These are phyloP conservation scores for Electrona antarctica DNA, from an alignment of 2,113 vertebrate genomes.

Conservation along the genomic window DNA sequence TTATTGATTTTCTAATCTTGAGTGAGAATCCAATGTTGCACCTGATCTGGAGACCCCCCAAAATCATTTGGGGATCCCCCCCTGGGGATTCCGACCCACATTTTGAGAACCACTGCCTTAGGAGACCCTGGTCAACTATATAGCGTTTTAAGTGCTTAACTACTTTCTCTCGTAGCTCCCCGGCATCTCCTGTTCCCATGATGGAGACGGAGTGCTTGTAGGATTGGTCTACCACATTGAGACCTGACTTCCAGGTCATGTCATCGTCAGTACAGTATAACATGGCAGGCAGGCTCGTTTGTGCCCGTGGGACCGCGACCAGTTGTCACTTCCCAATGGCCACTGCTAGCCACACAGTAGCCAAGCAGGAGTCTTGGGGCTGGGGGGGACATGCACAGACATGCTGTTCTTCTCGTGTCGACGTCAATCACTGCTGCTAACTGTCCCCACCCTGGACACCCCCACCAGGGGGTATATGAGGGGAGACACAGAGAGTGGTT, in stretches of 20 bases:
- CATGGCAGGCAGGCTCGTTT: conserved; percentile 45
- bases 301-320: conserved; percentile 58
- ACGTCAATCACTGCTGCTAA: conserved; percentile 49
- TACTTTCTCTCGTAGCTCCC: conserved; percentile 4
- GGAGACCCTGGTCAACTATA: no score
- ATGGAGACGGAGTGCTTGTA: not conserved
- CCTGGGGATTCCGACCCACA: no score
- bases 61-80: no score
- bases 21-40: no score
- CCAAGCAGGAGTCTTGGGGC: not conserved
- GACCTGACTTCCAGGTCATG: conserved; percentile 59
- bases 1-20: no score
- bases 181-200: conserved; percentile 52
- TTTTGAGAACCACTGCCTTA: no score
- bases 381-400: conserved; percentile 26
- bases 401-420: conserved; percentile 52
- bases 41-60: no score
- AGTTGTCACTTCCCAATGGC: conserved; percentile 58
- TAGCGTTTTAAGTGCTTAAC: no score
- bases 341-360: conserved; percentile 14
- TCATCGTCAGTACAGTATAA: conserved; percentile 21
- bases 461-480: conserved; percentile 50
- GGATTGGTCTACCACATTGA: conserved; percentile 74
- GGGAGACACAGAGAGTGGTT: conserved; percentile 23
- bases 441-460: conserved; percentile 53